Evolutionary conservation across 2,113 vertebrate species (phyloP), one percentile per base, ranked within the genome.

Genomic region (Corythornis madagascariensis): DNA sequence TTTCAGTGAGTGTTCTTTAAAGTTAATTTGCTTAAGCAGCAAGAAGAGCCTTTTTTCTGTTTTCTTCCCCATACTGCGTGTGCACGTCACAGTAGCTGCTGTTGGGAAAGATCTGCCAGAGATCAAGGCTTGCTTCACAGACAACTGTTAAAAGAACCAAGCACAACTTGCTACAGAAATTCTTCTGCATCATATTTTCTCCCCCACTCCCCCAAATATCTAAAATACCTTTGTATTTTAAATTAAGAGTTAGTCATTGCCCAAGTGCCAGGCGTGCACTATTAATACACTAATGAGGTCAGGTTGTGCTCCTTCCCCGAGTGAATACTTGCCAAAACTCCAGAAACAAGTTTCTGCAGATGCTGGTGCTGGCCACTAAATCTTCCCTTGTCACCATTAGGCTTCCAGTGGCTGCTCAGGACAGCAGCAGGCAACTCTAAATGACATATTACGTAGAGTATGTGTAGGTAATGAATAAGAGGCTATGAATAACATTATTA

Each of bases 191-290:
- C 72, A 2, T 88, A 43, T 88, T 86, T 94, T 74, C 83, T 91
- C n/a, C 35, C 21, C 61, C 19, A 17, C 55, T 78, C 87, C 89
- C 59, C 45, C 25, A 75, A 89, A 95, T 92, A 87, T 94, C 90
- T 96, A 26, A 75, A 92, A 94, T 94, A 93, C 85, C 40, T 94
- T 64, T 77, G 65, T 77, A 92, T 94, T 96, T 96, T 86, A 94
- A 90, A 81, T 74, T 43, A 66, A 80, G 92, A 59, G 59, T 90
- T 86, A 67, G 76, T 88, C 92, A 75, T 60, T 83, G 88, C 90
- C 83, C 76, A 11, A 71, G 90, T 86, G 76, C 92, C 48, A 74
- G 86, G 65, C 83, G 13, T 9, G 16, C 86, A 72, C 93, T 95
- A 95, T 94, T 95, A 95, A 93, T 96, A 92, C 86, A 50, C 69